Evolutionary conservation across 1,140 invertebrate genomes (phyloP).

Genomic region (Sarcophaga peregrina): DNA sequence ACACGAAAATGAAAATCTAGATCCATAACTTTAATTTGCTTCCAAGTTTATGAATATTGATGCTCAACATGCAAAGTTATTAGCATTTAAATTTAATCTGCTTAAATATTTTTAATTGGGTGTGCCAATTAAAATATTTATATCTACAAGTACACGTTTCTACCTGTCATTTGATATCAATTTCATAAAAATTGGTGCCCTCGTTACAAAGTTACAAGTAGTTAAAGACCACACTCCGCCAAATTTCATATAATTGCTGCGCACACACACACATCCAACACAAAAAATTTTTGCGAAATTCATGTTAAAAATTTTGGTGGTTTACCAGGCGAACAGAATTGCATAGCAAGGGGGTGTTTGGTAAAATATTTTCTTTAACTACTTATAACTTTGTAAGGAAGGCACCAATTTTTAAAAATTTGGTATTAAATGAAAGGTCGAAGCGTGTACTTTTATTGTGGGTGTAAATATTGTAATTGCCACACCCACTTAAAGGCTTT

Average conservation of each 20-base stretch:
- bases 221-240: not conserved
- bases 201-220: not conserved
- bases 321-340: no score
- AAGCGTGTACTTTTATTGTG: no score
- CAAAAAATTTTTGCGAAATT: no score
- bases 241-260: no score
- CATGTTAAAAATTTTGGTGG: no score
- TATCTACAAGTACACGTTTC: not conserved
- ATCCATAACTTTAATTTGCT: no score
- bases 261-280: no score
- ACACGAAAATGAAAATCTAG: no score
- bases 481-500: no score
- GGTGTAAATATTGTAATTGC: no score
- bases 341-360: not conserved
- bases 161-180: not conserved
- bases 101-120: not conserved
- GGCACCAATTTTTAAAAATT: not conserved
- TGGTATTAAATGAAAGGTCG: not conserved
- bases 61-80: not conserved
- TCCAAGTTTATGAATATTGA: no score
- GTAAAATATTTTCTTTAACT: not conserved
- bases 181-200: not conserved
- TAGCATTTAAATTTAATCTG: not conserved
- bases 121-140: not conserved
- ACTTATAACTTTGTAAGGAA: not conserved